Evolutionary conservation across 1,140 invertebrate genomes (phyloP).

Genomic region (Diachasmimorpha longicaudata): DNA sequence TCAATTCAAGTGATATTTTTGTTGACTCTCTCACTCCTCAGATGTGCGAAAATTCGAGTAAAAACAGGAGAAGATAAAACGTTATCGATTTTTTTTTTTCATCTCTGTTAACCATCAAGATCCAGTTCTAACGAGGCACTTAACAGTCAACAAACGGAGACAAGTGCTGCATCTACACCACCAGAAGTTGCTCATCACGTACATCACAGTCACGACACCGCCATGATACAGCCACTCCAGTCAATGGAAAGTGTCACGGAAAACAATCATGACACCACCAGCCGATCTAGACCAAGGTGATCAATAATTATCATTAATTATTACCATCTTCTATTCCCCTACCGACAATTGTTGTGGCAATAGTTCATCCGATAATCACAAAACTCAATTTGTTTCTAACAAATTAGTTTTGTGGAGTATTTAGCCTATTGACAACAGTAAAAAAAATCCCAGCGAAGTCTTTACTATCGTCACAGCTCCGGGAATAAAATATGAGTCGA

Average conservation of each 20-base stretch:
- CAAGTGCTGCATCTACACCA: slow-evolving; percentile 28
- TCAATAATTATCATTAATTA: slow-evolving; percentile 17
- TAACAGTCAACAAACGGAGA: slow-evolving; percentile 43
- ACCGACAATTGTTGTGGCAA: too few relatives aligned
- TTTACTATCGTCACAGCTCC: too few relatives aligned
- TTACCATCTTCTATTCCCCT: too few relatives aligned
- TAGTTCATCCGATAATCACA: too few relatives aligned
- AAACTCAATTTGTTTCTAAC: too few relatives aligned
- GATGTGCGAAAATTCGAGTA: background rate
- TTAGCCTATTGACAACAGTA: too few relatives aligned
- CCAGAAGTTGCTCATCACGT: slow-evolving; percentile 35
- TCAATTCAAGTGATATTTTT: too few relatives aligned
- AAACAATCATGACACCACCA: slow-evolving; percentile 35
- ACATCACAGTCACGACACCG: slow-evolving; percentile 18
- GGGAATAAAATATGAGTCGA: too few relatives aligned
- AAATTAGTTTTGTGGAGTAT: too few relatives aligned
- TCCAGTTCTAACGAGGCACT: slow-evolving; percentile 35
- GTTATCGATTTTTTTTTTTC: slow-evolving; percentile 8
- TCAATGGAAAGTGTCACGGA: slow-evolving; percentile 31
- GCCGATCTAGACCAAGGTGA: slow-evolving; percentile 43
- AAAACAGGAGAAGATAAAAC: background rate
- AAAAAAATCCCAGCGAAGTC: too few relatives aligned
- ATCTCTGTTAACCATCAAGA: slow-evolving; percentile 17
- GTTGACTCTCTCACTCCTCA: background rate
- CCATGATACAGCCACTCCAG: slow-evolving; percentile 27